Evolutionary conservation across 2,888 invertebrate genomes (phyloP).

Genomic region (Lingula anatina): DNA sequence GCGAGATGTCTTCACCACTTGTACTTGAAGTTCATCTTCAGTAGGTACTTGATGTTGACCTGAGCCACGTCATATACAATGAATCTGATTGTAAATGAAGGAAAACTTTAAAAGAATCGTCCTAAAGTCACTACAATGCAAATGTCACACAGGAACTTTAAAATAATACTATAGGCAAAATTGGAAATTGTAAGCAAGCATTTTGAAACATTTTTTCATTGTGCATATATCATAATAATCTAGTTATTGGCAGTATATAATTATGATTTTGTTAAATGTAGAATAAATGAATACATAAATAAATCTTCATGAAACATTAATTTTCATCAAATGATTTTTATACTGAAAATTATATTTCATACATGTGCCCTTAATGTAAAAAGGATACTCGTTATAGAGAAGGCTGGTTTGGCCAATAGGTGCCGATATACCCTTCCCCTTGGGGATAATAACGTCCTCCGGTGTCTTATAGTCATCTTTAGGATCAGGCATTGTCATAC

Average conservation of each 20-base stretch:
- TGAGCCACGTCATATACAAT: slow-evolving; percentile 95
- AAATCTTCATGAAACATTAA: neutral
- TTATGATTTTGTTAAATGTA: no score
- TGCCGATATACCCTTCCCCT: slow-evolving; percentile 38
- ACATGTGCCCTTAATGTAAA: no score
- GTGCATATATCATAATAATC: no score
- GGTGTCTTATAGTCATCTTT: slow-evolving; percentile 55
- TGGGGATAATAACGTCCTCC: slow-evolving; percentile 59
- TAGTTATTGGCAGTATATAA: no score
- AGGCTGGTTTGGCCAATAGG: slow-evolving; percentile 55
- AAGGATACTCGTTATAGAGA: slow-evolving; percentile 91
- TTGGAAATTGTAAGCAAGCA: no score
- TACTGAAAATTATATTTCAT: no score
- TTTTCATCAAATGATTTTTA: neutral
- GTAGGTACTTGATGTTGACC: slow-evolving; percentile 82
- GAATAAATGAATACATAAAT: neutral
- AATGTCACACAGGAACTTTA: no score
- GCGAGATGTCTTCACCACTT: slow-evolving; percentile 58
- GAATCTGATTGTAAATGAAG: slow-evolving; percentile 40
- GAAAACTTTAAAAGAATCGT: neutral
- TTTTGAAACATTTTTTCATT: no score
- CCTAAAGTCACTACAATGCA: neutral
- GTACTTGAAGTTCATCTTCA: slow-evolving; percentile 82
- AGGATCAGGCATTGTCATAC: slow-evolving; percentile 81
- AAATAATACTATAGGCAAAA: no score